These are phyloP conservation scores for Pachymerium ferrugineum DNA, from an alignment of 2,888 invertebrate species.

Conservation along the genomic window DNA sequence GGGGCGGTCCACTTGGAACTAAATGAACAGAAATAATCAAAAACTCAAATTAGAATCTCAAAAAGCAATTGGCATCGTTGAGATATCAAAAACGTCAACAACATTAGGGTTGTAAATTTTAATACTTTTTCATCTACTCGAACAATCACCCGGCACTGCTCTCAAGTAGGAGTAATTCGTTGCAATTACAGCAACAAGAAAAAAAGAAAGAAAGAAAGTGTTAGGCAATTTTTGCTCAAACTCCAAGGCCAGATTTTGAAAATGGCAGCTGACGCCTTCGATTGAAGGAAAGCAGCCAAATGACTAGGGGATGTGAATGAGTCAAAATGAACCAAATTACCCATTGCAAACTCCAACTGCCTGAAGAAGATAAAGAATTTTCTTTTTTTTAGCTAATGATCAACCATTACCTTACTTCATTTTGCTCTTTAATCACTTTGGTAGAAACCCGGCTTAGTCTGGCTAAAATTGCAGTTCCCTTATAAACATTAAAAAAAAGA, in stretches of 20 bases:
- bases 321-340: slow-evolving; percentile 29
- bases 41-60: neutral
- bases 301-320: slow-evolving; percentile 16
- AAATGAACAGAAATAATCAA: slow-evolving; percentile 36
- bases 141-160: neutral
- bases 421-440: neutral
- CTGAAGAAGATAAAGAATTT: neutral
- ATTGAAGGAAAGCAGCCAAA: slow-evolving; percentile 25
- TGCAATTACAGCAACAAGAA: neutral
- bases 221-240: neutral
- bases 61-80: too few relatives aligned
- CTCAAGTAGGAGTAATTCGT: neutral
- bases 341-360: slow-evolving; percentile 20
- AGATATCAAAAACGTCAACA: too few relatives aligned
- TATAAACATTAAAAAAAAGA: neutral
- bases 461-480: too few relatives aligned
- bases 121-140: neutral
- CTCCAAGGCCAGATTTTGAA: neutral
- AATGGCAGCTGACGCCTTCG: slow-evolving; percentile 15
- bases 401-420: neutral
- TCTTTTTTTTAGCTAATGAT: neutral
- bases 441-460: too few relatives aligned
- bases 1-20: slow-evolving; percentile 69
- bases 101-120: too few relatives aligned
- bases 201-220: neutral